Evolutionary conservation across 2,113 vertebrate genomes (phyloP).

Genomic region (Arizona elegans): DNA sequence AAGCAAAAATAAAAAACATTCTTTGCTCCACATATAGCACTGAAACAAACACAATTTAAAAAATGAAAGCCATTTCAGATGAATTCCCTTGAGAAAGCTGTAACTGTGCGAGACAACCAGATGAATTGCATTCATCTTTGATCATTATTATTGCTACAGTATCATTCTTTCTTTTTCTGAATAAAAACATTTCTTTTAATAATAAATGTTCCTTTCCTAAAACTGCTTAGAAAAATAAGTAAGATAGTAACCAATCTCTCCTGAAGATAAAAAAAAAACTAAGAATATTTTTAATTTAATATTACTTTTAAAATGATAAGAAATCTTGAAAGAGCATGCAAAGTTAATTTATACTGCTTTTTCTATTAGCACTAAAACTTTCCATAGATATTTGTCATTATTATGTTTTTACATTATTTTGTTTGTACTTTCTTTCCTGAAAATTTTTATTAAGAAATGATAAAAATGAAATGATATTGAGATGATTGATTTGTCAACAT

Average conservation of each 20-base stretch:
- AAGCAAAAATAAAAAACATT: constrained; percentile 13
- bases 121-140: constrained; percentile 66
- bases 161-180: constrained; percentile 58
- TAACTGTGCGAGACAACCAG: constrained; percentile 52
- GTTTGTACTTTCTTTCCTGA: neutral
- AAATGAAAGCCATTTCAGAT: constrained; percentile 62
- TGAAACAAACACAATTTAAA: constrained; percentile 61
- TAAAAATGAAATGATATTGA: neutral
- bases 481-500: constrained; percentile 33
- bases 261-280: constrained; percentile 50
- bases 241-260: constrained; percentile 31
- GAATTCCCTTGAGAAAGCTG: constrained; percentile 58
- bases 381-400: constrained; percentile 31
- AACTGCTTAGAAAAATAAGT: constrained; percentile 35
- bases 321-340: constrained; percentile 37
- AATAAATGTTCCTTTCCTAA: constrained; percentile 52
- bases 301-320: constrained; percentile 21
- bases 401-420: neutral
- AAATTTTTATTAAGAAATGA: constrained; percentile 14
- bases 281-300: constrained; percentile 50
- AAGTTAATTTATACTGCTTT: constrained; percentile 44
- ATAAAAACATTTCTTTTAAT: constrained; percentile 62
- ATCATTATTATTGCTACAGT: constrained; percentile 59
- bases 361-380: constrained; percentile 11
- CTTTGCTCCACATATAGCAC: constrained; percentile 14